Base-by-base conservation (phyloP, 2,888 invertebrate species). In the Pristionchus arcanus region DNA sequence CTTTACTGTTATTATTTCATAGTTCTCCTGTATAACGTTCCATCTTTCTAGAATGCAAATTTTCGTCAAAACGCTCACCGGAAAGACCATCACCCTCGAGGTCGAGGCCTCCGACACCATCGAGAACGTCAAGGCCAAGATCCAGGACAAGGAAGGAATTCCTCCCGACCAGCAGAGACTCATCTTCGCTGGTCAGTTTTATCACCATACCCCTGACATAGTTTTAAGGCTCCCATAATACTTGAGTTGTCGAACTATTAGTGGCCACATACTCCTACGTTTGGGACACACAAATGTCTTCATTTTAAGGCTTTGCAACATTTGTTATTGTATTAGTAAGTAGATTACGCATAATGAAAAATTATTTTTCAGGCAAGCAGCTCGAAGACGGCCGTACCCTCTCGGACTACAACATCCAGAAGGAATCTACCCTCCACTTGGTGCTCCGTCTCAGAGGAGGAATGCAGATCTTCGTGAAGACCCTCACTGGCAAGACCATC, bases 391-490 rank as follows among this genome's bases (percentile, higher is more conserved):
- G 93, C 16, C 91, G 92, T n/a, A 92, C 92, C 34, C 90, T 92
- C 34, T 92, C 92, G 66, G 92, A 92, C 90, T 92, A 92, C 92
- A 92, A 92, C 90, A 92, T 92, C 90, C 93, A 93, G 90, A 93
- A 93, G 90, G 93, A 93, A 84, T 93, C 93, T 9, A 93, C 93
- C 28, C 83, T 83, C n/a, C 83, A 83, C 16, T 53, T 83, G n/a
- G 83, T 83, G n/a, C 83, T 83, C 83, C 83, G 83, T 49, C 83
- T 83, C 28, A 55, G 84, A 84, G 84, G 84, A 84, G 84, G 93
- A 19, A 98, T 98, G 98, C 98, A 98, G 97, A 98, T 98, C 96
- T 98, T 98, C 96, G 98, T 98, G 92, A 98, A 98, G 96, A 98
- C 98, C 94, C 96, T 98, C 85, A 98, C 97, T 95, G 98, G 98